Evolutionary conservation across 92 coral and sea anemone genomes (phyloP), one percentile per base, ranked within the genome.

Genomic region (Paramuricea clavata): DNA sequence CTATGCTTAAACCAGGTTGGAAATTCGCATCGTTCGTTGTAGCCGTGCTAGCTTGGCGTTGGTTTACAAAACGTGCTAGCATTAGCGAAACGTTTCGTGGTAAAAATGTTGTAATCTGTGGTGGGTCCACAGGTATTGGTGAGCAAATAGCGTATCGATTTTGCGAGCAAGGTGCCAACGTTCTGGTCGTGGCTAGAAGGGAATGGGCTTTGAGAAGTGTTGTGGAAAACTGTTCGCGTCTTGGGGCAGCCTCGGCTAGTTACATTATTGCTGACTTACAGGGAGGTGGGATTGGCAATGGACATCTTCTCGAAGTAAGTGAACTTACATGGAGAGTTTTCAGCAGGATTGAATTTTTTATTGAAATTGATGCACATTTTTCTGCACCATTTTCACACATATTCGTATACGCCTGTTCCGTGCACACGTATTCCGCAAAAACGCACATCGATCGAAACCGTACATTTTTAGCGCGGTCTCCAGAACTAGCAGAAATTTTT

Each of bases 61-160:
- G 23, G 62, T 19, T 6, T 13, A 17, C 25, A 21, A 54, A 21
- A 54, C 62, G 62, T 54, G 62, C 62, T 13, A 21, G 27, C 26
- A 21, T 17, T 54, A 10, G 21, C 23, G 88, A 87, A 49, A 75
- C 87, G 30, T 54, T 93, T 35, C 92, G 87, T 34, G 92, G 93
- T 27, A 93, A 95, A 74, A 89, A 86, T 68, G 95, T 95, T 0
- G 69, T 93, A 15, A 76, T 95, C 52, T 92, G 95, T 71, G 98
- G 98, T 54, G 98, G 94, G 8, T 92, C 95, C 0, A 83, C 94
- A 2, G 98, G 98, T 1, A 95, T 95, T 25, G 98, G 98, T 33
- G 98, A 95, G 79, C 89, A 89, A 47, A 79, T 93, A 0, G 98
- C 98, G 19, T 92, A 92, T 41, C 92, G 88, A 23, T 95, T 90